These are phyloP conservation scores for Drosophila phalerata DNA, from an alignment of 2,888 invertebrate genomes.

Conservation along the genomic window DNA sequence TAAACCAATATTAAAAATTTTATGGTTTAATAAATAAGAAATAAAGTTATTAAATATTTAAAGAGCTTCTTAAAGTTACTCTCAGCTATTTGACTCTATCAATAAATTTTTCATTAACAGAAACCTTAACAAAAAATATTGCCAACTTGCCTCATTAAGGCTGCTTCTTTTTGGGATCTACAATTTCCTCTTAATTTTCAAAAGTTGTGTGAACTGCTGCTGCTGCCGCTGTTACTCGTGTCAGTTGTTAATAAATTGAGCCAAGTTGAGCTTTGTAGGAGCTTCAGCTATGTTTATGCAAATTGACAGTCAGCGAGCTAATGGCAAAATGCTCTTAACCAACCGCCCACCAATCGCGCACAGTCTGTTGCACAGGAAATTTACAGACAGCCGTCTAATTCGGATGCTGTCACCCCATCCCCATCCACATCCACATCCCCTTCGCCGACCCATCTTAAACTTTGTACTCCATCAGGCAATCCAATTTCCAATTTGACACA, in stretches of 20 bases:
- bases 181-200: conserved; percentile 23
- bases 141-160: conserved; percentile 17
- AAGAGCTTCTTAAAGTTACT: not conserved
- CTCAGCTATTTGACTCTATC: not conserved
- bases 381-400: conserved; percentile 34
- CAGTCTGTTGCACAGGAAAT: conserved; percentile 43
- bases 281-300: conserved; percentile 52
- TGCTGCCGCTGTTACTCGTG: conserved; percentile 17
- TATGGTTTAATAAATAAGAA: too few relatives aligned
- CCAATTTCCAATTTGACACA: conserved; percentile 51
- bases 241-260: conserved; percentile 59
- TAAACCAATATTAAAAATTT: too few relatives aligned
- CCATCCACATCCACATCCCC: not conserved
- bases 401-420: conserved; percentile 14
- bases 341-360: conserved; percentile 20
- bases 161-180: conserved; percentile 12
- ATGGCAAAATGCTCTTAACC: conserved; percentile 56
- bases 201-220: conserved; percentile 36
- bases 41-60: not conserved
- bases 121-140: conserved; percentile 3
- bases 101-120: conserved; percentile 6
- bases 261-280: conserved; percentile 29
- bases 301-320: conserved; percentile 50
- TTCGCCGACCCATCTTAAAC: not conserved
- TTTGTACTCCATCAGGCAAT: conserved; percentile 23